Evolutionary conservation across 2,888 invertebrate genomes (phyloP).

Genomic region (Sacculina carcini): DNA sequence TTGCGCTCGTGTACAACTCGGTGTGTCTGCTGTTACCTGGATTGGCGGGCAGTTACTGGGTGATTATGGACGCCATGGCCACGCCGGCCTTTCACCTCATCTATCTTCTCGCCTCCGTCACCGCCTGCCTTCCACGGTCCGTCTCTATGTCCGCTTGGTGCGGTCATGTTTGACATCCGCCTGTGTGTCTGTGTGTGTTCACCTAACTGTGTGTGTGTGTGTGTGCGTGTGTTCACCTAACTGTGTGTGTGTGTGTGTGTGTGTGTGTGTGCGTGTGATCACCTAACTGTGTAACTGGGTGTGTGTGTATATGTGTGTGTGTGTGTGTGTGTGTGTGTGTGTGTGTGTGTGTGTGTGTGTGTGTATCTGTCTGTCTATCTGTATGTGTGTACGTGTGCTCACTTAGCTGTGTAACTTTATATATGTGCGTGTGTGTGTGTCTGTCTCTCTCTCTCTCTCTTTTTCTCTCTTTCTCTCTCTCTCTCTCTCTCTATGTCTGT

Average conservation of each 20-base stretch:
- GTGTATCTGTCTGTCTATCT: slow-evolving; percentile 2
- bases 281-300: neutral
- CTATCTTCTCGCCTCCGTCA: slow-evolving; percentile 42
- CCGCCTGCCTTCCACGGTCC: slow-evolving; percentile 57
- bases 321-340: neutral
- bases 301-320: neutral
- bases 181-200: neutral
- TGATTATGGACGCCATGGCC: slow-evolving; percentile 45
- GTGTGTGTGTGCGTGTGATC: neutral
- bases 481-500: neutral
- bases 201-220: neutral
- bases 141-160: neutral
- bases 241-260: neutral
- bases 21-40: slow-evolving; percentile 53
- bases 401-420: neutral
- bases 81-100: slow-evolving; percentile 57
- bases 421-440: neutral
- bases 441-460: neutral
- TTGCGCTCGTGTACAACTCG: slow-evolving; percentile 58
- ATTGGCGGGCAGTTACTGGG: slow-evolving; percentile 63
- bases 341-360: slow-evolving; percentile 3
- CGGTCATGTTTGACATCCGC: neutral
- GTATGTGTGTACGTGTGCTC: neutral
- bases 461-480: neutral
- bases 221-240: neutral